phyloP scores from a whole-genome alignment of 30 jellyfish, hydroid and myxozoan genomes.

The Haliclystus octoradiatus region DNA sequence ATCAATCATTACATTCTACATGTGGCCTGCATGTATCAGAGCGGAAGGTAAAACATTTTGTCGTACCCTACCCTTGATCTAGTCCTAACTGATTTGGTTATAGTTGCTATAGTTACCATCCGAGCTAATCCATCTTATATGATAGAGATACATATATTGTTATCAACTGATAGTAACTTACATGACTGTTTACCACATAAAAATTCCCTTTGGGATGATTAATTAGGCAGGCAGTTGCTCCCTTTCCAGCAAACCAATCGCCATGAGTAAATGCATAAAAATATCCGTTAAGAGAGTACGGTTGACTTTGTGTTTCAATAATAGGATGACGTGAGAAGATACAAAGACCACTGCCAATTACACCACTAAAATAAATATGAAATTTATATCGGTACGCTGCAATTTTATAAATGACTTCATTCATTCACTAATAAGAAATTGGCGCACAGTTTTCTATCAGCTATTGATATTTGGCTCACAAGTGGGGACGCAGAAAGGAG shows the following conservation, averaged over 20 bases:
- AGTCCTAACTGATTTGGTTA: too few species aligned
- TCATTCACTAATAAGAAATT: too few species aligned
- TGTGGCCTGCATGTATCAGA: too few species aligned
- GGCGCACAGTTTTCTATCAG: too few species aligned
- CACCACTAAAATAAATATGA: conserved; percentile 44
- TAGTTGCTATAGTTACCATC: too few species aligned
- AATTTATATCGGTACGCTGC: not conserved
- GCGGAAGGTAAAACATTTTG: too few species aligned
- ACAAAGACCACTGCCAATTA: conserved; percentile 71
- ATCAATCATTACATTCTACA: too few species aligned
- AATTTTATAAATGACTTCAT: not conserved
- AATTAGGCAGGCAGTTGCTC: conserved; percentile 48
- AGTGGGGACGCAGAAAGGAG: not conserved
- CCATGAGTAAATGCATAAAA: conserved; percentile 64
- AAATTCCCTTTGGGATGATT: conserved; percentile 51
- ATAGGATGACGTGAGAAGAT: conserved; percentile 59
- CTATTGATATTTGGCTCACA: too few species aligned
- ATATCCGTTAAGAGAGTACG: conserved; percentile 46
- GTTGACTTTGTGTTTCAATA: conserved; percentile 49
- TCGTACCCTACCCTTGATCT: too few species aligned
- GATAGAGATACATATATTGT: too few species aligned
- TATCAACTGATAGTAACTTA: conserved; percentile 15
- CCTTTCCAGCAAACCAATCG: conserved; percentile 97
- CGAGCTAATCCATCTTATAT: too few species aligned
- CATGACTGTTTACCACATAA: conserved; percentile 59